Base-by-base conservation (phyloP, 2,113 vertebrate species). In the Pelecanoides urinatrix region DNA sequence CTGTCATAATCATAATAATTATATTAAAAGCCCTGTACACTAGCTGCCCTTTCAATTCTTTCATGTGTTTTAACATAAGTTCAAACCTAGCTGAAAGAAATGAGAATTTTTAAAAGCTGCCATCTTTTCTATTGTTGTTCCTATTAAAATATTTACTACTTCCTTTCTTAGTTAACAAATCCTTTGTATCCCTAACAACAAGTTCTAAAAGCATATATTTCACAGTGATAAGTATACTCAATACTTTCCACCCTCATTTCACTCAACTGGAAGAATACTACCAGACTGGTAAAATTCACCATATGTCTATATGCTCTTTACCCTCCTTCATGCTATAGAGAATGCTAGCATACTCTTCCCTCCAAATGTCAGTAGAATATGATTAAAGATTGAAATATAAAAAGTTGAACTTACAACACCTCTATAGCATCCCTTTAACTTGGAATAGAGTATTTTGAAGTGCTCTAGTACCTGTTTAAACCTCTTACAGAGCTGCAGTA, bases 61-160 rank as follows among this genome's bases (percentile, higher is more conserved):
- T 87, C n/a, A 18, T 0, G 0, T 34, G 16, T 53, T 77, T 77
- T 68, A n/a, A 23, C 17, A 42, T 12, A 53, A 2, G 12, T n/a
- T 85, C 67, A 92, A 85, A 90, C 10, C 34, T 32, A 58, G 27
- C 7, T 38, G 61, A 42, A 84, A 89, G 27, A 91, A 94, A 61
- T 26, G 1, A 26, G n/a, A 74, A 25, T 19, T 49, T 86, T 66
- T 17, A 16, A 53, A 86, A 90, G 53, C 22, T 65, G 7, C 11
- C 9, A 11, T 40, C 34, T 89, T 68, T 61, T 27, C 32, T 87
- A 18, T 18, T n/a, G 16, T 49, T 49, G 11, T 15, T 26, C 22
- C 30, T 20, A 50, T 36, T 58, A 62, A 95, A 91, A 78, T 72
- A 61, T 29, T 74, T 50, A 81, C 61, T 56, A 21, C 45, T 68